A percentile compares a stretch with the other conserved stretches of the same genome.
These are phyloP conservation scores for Drosophila nr. perissopoda DNA, from an alignment of 2,888 invertebrate genomes.

Conservation along the genomic window DNA sequence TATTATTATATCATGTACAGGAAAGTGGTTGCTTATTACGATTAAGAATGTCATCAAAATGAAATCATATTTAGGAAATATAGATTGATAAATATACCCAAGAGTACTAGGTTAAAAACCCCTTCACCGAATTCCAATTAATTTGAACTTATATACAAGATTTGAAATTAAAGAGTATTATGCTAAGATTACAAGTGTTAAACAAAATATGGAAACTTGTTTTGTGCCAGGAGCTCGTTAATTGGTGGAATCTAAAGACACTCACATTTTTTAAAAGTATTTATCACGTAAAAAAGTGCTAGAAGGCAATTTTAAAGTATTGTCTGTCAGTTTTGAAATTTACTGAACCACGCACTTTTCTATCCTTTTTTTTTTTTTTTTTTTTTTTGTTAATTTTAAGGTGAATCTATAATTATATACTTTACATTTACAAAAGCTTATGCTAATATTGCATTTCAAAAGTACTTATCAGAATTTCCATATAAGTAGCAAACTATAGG, in stretches of 20 bases:
- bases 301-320: conserved; percentile 8
- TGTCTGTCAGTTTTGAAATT: conserved; percentile 18
- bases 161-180: conserved; percentile 3
- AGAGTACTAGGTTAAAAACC: conserved; percentile 23
- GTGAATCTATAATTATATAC: conserved; percentile 34
- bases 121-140: conserved; percentile 39
- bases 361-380: conserved; percentile 20
- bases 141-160: conserved; percentile 32
- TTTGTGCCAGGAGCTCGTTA: conserved; percentile 1
- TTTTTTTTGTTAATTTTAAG: conserved; percentile 15
- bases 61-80: conserved; percentile 7
- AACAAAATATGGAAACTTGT: background rate
- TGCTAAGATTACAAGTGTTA: conserved; percentile 10
- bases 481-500: conserved; percentile 62
- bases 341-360: conserved; percentile 18
- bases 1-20: background rate
- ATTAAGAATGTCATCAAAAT: background rate
- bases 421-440: conserved; percentile 41
- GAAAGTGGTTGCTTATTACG: background rate
- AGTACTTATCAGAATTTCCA: conserved; percentile 46
- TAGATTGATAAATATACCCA: conserved; percentile 24
- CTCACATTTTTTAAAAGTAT: conserved; percentile 46
- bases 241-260: conserved; percentile 1
- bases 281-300: conserved; percentile 53
- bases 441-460: conserved; percentile 55